phyloP scores from a whole-genome alignment of 2,113 vertebrate species.

The Chaetodon auriga region DNA sequence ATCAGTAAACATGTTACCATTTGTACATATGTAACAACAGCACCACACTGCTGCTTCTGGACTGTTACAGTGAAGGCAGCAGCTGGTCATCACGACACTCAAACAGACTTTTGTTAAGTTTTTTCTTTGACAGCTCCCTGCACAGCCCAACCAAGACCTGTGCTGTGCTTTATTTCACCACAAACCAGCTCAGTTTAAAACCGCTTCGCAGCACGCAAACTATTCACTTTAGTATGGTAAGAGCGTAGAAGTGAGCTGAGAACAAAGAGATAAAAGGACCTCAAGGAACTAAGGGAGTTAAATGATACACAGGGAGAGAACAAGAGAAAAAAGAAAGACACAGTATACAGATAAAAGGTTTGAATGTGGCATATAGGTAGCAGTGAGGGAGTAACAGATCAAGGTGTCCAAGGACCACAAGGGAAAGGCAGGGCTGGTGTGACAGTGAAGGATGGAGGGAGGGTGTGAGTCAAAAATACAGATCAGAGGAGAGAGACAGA shows the following conservation, averaged over 20 bases:
- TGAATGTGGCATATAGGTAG: constrained; percentile 46
- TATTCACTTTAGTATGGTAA: constrained; percentile 11
- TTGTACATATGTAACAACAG: no score
- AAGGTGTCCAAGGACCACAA: constrained; percentile 34
- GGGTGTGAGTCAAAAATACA: constrained; percentile 39
- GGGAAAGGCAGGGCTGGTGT: constrained; percentile 29
- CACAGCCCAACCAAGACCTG: neutral
- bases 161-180: neutral
- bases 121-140: no score
- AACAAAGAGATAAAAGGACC: constrained; percentile 1
- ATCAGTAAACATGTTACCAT: neutral
- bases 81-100: neutral
- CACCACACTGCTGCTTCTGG: neutral
- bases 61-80: neutral
- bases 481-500: constrained; percentile 31
- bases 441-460: constrained; percentile 45
- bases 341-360: constrained; percentile 58
- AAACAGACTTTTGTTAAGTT: neutral
- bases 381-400: constrained; percentile 46
- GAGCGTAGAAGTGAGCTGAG: constrained; percentile 6
- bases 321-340: constrained; percentile 10
- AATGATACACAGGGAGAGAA: constrained; percentile 20
- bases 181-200: neutral
- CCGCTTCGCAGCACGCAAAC: neutral
- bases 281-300: constrained; percentile 15